These are phyloP conservation scores for Batillaria attramentaria DNA, from an alignment of 1,140 invertebrate species.

Conservation along the genomic window DNA sequence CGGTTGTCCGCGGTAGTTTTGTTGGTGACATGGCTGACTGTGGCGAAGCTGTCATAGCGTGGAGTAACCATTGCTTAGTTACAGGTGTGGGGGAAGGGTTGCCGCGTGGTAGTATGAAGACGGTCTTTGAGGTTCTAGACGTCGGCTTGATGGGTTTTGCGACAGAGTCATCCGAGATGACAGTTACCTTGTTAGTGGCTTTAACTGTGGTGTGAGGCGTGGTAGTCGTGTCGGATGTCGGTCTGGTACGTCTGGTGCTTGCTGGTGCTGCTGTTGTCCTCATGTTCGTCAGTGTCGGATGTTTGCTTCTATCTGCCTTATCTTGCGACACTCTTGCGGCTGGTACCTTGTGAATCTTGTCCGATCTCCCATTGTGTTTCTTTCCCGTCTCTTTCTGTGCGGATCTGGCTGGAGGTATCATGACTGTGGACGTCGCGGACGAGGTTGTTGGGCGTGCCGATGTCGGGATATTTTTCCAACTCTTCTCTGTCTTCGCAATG, in stretches of 20 bases:
- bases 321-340: too few relatives aligned
- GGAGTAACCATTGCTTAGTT: too few relatives aligned
- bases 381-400: neutral
- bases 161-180: neutral
- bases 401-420: neutral
- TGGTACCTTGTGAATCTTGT: too few relatives aligned
- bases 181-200: neutral
- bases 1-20: too few relatives aligned
- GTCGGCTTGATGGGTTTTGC: slow-evolving; percentile 3
- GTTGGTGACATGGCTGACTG: neutral
- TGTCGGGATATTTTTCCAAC: too few relatives aligned
- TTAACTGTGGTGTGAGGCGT: neutral
- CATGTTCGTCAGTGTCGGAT: neutral
- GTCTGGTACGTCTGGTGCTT: too few relatives aligned
- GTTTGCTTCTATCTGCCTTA: neutral
- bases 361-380: neutral
- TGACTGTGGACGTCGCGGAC: neutral
- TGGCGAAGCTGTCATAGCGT: neutral
- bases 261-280: neutral
- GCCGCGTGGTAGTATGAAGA: too few relatives aligned
- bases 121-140: too few relatives aligned
- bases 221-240: too few relatives aligned
- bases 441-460: neutral
- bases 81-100: too few relatives aligned
- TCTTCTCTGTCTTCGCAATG: too few relatives aligned